These are phyloP conservation scores for Anoplophora glabripennis DNA, from an alignment of 1,140 invertebrate genomes.

Conservation along the genomic window DNA sequence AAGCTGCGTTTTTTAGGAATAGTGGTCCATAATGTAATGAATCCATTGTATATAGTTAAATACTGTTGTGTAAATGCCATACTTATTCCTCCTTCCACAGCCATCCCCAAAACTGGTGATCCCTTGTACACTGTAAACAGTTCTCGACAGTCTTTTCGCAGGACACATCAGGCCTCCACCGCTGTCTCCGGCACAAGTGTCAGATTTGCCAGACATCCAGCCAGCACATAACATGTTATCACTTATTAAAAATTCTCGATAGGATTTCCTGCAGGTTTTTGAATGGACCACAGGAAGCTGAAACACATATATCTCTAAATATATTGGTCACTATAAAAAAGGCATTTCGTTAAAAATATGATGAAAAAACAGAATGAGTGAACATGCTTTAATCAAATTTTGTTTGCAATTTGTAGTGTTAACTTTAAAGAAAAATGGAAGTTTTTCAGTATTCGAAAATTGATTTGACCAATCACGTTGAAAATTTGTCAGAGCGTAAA, in stretches of 20 bases:
- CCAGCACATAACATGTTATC: slow-evolving; percentile 90
- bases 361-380: too few species aligned
- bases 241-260: slow-evolving; percentile 77
- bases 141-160: slow-evolving; percentile 13
- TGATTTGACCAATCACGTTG: too few species aligned
- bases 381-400: too few species aligned
- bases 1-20: slow-evolving; percentile 36
- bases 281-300: slow-evolving; percentile 78
- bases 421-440: too few species aligned
- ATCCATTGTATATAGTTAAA: slow-evolving; percentile 88
- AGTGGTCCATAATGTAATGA: slow-evolving; percentile 56
- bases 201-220: slow-evolving; percentile 68
- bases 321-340: too few species aligned
- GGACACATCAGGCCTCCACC: slow-evolving; percentile 79
- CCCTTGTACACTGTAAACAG: slow-evolving; percentile 67
- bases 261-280: slow-evolving; percentile 71
- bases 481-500: too few species aligned
- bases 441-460: too few species aligned
- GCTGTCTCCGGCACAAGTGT: slow-evolving; percentile 88
- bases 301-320: too few species aligned
- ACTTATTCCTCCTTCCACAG: slow-evolving; percentile 86
- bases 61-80: slow-evolving; percentile 86
- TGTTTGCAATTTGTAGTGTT: too few species aligned
- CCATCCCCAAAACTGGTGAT: slow-evolving; percentile 95
- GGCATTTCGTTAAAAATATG: too few species aligned